Evolutionary conservation across 2,113 vertebrate species (phyloP).

Genomic region (Sciurus niger): DNA sequence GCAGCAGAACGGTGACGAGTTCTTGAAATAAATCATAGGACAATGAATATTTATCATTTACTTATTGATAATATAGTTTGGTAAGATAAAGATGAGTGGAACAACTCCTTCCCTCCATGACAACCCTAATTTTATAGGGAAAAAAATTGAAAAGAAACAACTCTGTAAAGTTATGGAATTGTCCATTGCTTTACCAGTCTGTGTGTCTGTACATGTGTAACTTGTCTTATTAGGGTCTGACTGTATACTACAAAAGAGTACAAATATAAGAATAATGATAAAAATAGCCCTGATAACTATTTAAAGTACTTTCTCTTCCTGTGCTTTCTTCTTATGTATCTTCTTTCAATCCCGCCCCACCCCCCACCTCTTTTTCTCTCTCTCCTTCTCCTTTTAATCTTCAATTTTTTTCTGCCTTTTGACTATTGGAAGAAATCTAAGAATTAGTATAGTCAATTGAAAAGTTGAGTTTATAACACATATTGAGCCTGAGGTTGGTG

Average conservation of each 20-base stretch:
- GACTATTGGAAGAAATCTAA: neutral
- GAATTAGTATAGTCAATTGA: neutral
- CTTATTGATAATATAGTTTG: neutral
- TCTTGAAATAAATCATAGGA: constrained; percentile 6
- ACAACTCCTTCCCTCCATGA: neutral
- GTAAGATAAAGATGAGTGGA: neutral
- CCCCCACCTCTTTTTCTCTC: neutral
- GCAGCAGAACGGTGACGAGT: neutral
- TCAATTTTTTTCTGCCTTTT: neutral
- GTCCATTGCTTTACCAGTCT: neutral
- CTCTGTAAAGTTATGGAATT: neutral
- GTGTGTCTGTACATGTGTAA: neutral
- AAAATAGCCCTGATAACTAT: neutral
- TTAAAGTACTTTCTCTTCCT: neutral
- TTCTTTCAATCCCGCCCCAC: neutral
- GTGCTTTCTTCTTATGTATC: neutral
- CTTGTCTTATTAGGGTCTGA: neutral
- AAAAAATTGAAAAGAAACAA: neutral
- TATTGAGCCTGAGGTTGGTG: neutral
- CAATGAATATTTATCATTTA: constrained; percentile 9
- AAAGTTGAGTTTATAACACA: neutral
- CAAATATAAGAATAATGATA: constrained; percentile 7
- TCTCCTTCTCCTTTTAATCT: neutral
- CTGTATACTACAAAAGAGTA: neutral
- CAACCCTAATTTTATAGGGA: neutral